phyloP scores from a whole-genome alignment of 2,113 vertebrate species.

The Salvelinus alpinus region DNA sequence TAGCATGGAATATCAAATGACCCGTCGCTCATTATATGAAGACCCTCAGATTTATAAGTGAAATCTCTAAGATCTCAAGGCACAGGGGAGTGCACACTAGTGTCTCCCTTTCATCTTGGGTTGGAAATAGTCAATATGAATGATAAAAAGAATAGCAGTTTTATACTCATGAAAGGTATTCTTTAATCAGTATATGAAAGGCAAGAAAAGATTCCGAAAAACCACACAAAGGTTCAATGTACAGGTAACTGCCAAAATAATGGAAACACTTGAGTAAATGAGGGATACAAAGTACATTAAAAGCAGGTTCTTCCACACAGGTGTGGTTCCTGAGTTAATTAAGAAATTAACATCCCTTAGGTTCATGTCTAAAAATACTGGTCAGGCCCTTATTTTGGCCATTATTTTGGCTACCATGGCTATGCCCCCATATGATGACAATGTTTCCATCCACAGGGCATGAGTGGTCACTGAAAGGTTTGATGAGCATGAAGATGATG shows the following conservation, averaged over 20 bases:
- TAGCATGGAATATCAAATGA: conserved; percentile 27
- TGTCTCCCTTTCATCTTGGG: conserved; percentile 33
- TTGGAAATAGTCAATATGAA: conserved; percentile 27
- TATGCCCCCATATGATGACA: too few species aligned
- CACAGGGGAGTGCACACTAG: conserved; percentile 6
- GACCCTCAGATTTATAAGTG: conserved; percentile 11
- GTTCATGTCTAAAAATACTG: too few species aligned
- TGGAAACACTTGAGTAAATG: not conserved
- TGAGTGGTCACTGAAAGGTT: too few species aligned
- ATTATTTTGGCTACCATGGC: too few species aligned
- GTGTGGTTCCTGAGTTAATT: too few species aligned
- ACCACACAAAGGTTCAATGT: not conserved
- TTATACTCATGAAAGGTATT: conserved; percentile 34
- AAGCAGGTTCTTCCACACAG: too few species aligned
- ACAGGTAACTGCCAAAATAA: not conserved
- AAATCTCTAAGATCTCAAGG: conserved; percentile 24
- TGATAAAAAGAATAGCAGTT: conserved; percentile 38
- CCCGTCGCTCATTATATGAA: conserved; percentile 11
- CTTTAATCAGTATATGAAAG: conserved; percentile 32
- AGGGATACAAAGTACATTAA: too few species aligned
- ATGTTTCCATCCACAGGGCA: too few species aligned
- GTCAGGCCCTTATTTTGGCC: too few species aligned
- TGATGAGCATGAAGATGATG: too few species aligned
- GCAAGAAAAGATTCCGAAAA: not conserved
- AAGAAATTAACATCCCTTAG: too few species aligned